Conservation (phyloP, 2,113 vertebrate genomes). For the Stictonetta naevosa region DNA sequence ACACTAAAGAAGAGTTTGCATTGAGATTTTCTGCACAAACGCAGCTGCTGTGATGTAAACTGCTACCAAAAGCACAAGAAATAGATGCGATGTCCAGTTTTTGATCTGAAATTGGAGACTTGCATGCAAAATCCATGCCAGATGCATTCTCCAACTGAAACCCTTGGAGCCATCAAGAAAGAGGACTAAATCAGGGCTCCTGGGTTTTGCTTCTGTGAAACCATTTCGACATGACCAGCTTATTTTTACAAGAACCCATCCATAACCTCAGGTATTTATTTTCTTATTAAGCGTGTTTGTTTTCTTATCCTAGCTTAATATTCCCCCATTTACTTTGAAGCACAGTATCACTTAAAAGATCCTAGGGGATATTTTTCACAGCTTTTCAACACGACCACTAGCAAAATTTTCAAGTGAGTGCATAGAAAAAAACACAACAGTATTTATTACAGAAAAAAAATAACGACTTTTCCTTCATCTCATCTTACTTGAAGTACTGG, state of each 20-base stretch:
- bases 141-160: not conserved
- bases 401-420: not conserved
- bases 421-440: not conserved
- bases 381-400: not conserved
- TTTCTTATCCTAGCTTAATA: not conserved
- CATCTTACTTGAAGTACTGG: not conserved
- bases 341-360: not conserved
- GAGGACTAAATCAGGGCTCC: not conserved
- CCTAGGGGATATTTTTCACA: not conserved
- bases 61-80: not conserved
- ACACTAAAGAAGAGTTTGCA: not conserved
- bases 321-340: not conserved
- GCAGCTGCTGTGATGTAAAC: not conserved
- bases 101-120: not conserved
- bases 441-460: not conserved
- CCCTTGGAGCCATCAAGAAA: not conserved
- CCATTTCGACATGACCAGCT: not conserved
- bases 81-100: not conserved
- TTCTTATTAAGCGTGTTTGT: not conserved
- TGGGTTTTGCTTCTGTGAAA: not conserved
- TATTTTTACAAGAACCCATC: not conserved
- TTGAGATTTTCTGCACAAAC: not conserved
- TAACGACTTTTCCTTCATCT: not conserved
- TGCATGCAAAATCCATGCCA: not conserved
- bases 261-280: rapidly evolving